Evolutionary conservation across 1,140 invertebrate species (phyloP).

Genomic region (Tetramorium simillimum): DNA sequence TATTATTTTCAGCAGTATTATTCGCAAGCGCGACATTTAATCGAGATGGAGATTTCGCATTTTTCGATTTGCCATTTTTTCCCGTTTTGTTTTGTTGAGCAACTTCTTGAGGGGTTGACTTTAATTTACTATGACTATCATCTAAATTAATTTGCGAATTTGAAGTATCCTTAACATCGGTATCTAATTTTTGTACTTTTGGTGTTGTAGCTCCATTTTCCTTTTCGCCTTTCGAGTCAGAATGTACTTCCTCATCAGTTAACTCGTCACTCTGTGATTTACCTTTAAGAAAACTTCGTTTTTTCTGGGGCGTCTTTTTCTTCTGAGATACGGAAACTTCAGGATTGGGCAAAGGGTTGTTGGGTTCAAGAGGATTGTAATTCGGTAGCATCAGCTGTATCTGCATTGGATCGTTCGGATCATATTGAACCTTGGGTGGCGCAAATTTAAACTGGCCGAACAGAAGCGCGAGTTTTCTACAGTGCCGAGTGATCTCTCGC

Average conservation of each 20-base stretch:
- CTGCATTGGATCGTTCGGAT: conserved; percentile 89
- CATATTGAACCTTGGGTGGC: conserved; percentile 89
- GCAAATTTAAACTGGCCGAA: conserved; percentile 93
- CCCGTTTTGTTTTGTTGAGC: conserved; percentile 31
- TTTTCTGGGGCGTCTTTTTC: conserved; percentile 22
- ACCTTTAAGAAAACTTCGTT: conserved; percentile 15
- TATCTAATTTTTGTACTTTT: conserved; percentile 23
- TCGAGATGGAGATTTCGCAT: not conserved
- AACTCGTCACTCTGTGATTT: conserved; percentile 40
- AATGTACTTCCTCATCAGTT: not conserved
- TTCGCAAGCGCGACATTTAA: not conserved
- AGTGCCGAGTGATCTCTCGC: conserved; percentile 84
- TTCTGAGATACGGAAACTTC: conserved; percentile 43
- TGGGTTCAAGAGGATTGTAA: conserved; percentile 82
- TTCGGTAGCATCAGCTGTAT: conserved; percentile 89
- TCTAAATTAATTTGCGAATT: not conserved
- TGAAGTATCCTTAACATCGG: not conserved
- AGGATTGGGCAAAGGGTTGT: conserved; percentile 3
- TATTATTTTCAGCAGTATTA: conserved; percentile 5
- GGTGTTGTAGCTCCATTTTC: not conserved
- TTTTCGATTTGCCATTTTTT: not conserved
- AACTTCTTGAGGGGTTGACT: not conserved
- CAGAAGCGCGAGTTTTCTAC: conserved; percentile 78
- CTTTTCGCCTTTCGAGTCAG: conserved; percentile 12
- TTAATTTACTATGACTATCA: not conserved